These are phyloP conservation scores for Dendrolimus houi DNA, from an alignment of 2,888 invertebrate genomes.

Conservation along the genomic window DNA sequence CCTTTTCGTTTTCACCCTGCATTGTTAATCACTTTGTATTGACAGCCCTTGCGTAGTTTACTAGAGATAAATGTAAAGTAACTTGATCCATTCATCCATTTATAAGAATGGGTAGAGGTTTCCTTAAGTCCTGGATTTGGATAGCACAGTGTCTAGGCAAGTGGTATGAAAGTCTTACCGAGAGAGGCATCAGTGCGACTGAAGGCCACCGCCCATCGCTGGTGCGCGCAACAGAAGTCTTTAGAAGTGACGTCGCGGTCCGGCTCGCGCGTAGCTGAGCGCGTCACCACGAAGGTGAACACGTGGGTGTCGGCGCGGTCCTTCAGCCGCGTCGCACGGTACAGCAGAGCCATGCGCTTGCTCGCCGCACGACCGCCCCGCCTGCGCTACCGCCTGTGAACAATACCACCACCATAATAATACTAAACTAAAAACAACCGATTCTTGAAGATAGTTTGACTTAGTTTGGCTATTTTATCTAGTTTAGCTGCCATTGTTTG, in stretches of 20 bases:
- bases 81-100: too few species aligned
- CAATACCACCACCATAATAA: constrained; percentile 1
- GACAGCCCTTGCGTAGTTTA: too few species aligned
- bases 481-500: not conserved
- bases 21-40: not conserved
- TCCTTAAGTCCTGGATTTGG: too few species aligned
- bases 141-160: too few species aligned
- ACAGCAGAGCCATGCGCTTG: constrained; percentile 85
- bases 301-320: constrained; percentile 89
- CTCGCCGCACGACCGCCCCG: constrained; percentile 63
- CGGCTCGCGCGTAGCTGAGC: constrained; percentile 84
- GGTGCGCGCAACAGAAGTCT: constrained; percentile 88
- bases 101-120: too few species aligned
- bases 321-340: constrained; percentile 88
- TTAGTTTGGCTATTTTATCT: not conserved
- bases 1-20: not conserved
- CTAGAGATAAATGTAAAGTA: too few species aligned
- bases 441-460: not conserved
- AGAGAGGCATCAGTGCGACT: constrained; percentile 84
- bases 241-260: constrained; percentile 88
- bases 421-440: too few species aligned
- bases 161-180: constrained; percentile 35
- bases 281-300: constrained; percentile 89
- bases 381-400: constrained; percentile 50
- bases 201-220: constrained; percentile 89